Conservation (phyloP, 2,113 vertebrate species). For the Cyphomyrus discorhynchus region DNA sequence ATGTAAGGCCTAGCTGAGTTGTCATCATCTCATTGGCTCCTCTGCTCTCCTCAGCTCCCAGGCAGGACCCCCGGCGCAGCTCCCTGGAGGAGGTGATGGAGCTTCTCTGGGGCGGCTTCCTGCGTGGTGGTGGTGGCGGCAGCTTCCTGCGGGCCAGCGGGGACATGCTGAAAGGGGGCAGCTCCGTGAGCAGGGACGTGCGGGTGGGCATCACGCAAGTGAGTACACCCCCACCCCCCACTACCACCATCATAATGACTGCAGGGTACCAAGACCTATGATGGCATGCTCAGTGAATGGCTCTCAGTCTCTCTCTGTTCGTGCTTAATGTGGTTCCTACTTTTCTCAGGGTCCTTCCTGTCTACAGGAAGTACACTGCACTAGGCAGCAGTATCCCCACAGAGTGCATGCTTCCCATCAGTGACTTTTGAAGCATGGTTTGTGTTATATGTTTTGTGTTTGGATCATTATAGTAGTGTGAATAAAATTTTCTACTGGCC, state of each 20-base stretch:
- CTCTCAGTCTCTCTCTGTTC: background rate
- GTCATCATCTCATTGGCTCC: background rate
- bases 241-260: background rate
- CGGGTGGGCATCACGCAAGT: conserved; percentile 89
- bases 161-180: conserved; percentile 84
- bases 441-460: background rate
- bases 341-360: background rate
- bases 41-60: conserved; percentile 38
- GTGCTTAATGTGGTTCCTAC: background rate
- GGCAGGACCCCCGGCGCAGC: conserved; percentile 55
- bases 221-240: background rate
- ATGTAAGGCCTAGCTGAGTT: background rate
- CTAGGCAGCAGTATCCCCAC: background rate
- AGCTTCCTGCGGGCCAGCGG: conserved; percentile 83
- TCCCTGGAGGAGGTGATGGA: conserved; percentile 80
- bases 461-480: background rate
- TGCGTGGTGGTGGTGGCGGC: conserved; percentile 74
- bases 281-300: background rate
- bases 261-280: background rate
- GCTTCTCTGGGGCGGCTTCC: conserved; percentile 78
- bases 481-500: background rate
- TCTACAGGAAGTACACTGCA: background rate
- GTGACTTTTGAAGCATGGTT: background rate
- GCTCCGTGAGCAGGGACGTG: conserved; percentile 75
- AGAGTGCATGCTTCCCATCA: background rate